Conservation (phyloP, 2,113 vertebrate genomes). For the Embiotoca jacksoni region DNA sequence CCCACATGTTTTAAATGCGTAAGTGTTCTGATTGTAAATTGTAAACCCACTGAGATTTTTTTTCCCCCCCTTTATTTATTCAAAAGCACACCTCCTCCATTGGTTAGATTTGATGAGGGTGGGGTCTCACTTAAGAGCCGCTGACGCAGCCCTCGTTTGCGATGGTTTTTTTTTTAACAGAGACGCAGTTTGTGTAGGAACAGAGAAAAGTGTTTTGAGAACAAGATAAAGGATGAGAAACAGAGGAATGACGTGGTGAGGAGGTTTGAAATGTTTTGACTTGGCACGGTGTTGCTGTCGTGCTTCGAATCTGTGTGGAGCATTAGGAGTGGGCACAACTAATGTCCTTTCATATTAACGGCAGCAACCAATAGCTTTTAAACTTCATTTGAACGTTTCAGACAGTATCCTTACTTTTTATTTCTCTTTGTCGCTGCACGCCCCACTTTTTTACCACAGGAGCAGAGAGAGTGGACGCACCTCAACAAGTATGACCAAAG, state of each 20-base stretch:
- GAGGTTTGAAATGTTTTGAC: constrained; percentile 28
- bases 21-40: not conserved
- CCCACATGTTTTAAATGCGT: not conserved
- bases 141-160: constrained; percentile 57
- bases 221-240: not conserved
- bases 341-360: constrained; percentile 38
- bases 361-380: constrained; percentile 51
- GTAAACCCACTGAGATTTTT: constrained; percentile 2
- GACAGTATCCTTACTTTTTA: not conserved
- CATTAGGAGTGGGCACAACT: constrained; percentile 50
- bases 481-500: constrained; percentile 48
- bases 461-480: constrained; percentile 17
- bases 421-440: not conserved
- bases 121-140: constrained; percentile 70
- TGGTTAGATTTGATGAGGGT: constrained; percentile 80
- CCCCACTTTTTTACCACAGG: constrained; percentile 19
- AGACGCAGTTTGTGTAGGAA: constrained; percentile 42
- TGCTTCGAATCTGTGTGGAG: constrained; percentile 40
- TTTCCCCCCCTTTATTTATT: constrained; percentile 11
- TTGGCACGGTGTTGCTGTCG: constrained; percentile 11
- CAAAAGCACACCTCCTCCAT: constrained; percentile 62
- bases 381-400: constrained; percentile 58
- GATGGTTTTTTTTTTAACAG: constrained; percentile 57
- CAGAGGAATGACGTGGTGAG: constrained; percentile 6
- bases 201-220: constrained; percentile 53